Base-by-base conservation (phyloP, 2,113 vertebrate genomes). In the Oophaga pumilio region DNA sequence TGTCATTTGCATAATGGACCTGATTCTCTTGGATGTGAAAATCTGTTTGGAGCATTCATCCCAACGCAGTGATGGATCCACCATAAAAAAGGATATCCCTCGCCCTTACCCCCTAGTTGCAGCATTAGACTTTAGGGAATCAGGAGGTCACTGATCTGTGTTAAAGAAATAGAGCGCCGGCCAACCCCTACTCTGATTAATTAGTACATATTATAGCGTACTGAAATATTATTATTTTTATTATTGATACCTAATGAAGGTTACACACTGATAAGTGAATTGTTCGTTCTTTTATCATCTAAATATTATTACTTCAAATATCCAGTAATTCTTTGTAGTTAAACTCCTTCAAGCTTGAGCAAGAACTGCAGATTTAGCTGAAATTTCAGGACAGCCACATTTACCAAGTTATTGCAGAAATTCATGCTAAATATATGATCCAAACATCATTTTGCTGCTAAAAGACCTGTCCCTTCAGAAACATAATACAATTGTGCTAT, bases 361-460 rank as follows among this genome's bases (percentile, higher is more conserved):
- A 79, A 17, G 69, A 79, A 59, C 80, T 68, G 60, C 33, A 12
- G 60, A 64, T 24, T 66, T 64, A 66, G 60, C 80, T 66, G 13
- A 82, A 82, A 82, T 49, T 66, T 64, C 13, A 68, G 60, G 3
- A 1, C n/a, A 52, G 62, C 8, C 80, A 68, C 79, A 50, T 64
- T 82, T 64, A 33, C 62, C 57, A 43, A 64, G 52, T 66, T 24
- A 66, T 15, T 68, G 15, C 17, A 82, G 49, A 68, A 43, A 66
- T 26, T 66, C 10, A 49, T 66, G 43, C 64, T 12, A 82, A 49
- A 52, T 82, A 24, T 68, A 66, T 24, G 1, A 68, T 82, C 59
- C 52, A 82, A 82, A 50, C 80, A 82, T 82, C 8, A 82, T 64
- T 22, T 62, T n/a, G 59, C 60, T n/a, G 20, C 80, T 64, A 20